phyloP scores from a whole-genome alignment of 2,888 invertebrate genomes.

The Nymphalis urticae region DNA sequence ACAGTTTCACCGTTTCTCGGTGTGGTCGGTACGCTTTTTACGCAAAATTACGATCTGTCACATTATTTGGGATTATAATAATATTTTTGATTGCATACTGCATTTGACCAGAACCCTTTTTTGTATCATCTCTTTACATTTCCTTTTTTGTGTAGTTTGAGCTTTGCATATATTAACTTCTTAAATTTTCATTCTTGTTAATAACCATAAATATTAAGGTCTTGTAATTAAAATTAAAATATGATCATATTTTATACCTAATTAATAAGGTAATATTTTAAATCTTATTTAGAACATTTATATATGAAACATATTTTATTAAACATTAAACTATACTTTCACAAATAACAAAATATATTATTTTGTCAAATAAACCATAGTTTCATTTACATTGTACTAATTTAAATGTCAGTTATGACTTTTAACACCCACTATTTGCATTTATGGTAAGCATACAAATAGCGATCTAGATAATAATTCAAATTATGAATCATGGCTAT shows the following conservation, averaged over 20 bases:
- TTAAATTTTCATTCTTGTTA: constrained; percentile 38
- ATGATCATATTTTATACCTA: constrained; percentile 1
- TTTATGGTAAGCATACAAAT: constrained; percentile 16
- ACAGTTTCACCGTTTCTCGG: constrained; percentile 64
- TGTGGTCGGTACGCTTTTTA: constrained; percentile 58
- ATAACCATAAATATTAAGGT: constrained; percentile 26
- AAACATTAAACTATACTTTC: background rate
- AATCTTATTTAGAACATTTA: background rate
- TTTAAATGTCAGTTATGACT: constrained; percentile 52
- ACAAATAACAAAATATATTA: background rate
- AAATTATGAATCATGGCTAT: constrained; percentile 12
- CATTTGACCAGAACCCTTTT: constrained; percentile 50
- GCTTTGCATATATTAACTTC: constrained; percentile 43
- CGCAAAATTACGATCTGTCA: constrained; percentile 71
- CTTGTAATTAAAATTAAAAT: constrained; percentile 1
- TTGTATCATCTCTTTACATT: constrained; percentile 40
- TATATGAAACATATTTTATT: background rate
- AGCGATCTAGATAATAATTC: constrained; percentile 11
- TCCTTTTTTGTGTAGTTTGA: constrained; percentile 28
- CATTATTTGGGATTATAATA: constrained; percentile 74
- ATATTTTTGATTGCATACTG: constrained; percentile 70
- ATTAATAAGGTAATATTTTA: too few species aligned
- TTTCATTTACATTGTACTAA: constrained; percentile 36
- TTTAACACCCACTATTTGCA: constrained; percentile 51
- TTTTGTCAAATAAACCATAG: constrained; percentile 5